These are phyloP conservation scores for Aviceda subcristata DNA, from an alignment of 2,113 vertebrate species.

Conservation along the genomic window DNA sequence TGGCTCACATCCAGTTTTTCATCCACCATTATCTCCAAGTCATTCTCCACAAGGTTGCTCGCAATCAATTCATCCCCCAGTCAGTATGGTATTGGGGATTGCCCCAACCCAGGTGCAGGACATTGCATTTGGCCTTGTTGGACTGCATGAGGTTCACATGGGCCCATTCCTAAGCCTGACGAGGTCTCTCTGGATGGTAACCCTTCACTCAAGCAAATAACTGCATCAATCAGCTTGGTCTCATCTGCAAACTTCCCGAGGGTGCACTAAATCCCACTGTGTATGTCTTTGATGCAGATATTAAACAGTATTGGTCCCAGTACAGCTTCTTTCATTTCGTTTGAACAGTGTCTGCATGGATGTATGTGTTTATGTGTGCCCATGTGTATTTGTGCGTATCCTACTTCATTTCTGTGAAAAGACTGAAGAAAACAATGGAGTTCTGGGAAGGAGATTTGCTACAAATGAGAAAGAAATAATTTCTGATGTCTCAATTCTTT, in stretches of 20 bases:
- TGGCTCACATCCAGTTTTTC: not conserved
- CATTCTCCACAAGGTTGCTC: not conserved
- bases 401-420: not conserved
- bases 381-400: not conserved
- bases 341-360: not conserved
- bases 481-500: not conserved
- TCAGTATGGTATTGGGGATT: not conserved
- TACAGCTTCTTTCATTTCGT: not conserved
- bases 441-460: not conserved
- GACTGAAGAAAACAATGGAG: not conserved
- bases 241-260: not conserved
- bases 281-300: not conserved
- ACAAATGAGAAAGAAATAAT: not conserved
- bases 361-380: not conserved
- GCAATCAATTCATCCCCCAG: not conserved
- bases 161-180: rapidly evolving
- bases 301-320: not conserved
- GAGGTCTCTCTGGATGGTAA: not conserved
- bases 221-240: not conserved
- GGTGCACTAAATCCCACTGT: not conserved
- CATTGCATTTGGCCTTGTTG: not conserved
- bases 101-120: not conserved
- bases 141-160: not conserved
- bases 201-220: not conserved
- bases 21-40: not conserved